Conservation (phyloP, 2,797 vertebrate genomes). For the Pangasius mekongensis region DNA sequence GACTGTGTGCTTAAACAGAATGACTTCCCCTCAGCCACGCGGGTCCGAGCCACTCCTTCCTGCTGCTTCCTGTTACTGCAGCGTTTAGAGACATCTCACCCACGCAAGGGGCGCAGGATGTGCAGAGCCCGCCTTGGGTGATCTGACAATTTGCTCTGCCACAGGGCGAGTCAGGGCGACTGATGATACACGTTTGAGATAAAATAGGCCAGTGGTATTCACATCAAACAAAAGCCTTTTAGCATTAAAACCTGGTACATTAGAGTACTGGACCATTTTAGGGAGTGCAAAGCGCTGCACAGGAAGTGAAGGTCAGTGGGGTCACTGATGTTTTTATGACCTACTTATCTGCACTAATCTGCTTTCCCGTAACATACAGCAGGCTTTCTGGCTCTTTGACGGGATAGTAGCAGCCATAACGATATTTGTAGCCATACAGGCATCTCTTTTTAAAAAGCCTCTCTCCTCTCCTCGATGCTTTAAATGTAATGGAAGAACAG, state of each 20-base stretch:
- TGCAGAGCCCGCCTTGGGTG: constrained; percentile 11
- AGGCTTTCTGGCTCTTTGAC: neutral
- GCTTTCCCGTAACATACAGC: constrained; percentile 32
- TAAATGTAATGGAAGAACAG: constrained; percentile 12
- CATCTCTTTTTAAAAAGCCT: constrained; percentile 21
- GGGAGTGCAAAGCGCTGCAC: constrained; percentile 2
- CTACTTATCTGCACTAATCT: constrained; percentile 35
- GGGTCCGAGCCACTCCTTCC: constrained; percentile 62
- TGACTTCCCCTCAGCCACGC: constrained; percentile 71
- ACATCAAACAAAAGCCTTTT: neutral
- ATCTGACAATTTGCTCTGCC: neutral
- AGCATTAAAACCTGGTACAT: neutral
- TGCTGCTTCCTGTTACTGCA: constrained; percentile 66
- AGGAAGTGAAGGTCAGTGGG: constrained; percentile 48
- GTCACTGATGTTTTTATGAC: constrained; percentile 45
- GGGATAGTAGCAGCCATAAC: constrained; percentile 9
- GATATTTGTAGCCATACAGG: neutral
- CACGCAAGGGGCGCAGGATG: constrained; percentile 39
- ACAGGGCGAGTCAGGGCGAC: neutral
- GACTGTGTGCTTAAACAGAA: constrained; percentile 66
- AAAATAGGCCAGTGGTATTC: neutral
- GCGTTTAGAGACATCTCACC: constrained; percentile 25
- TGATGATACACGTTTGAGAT: neutral
- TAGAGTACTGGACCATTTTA: neutral
- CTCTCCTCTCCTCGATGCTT: neutral